Percentiles rank a stretch among this genome's conserved stretches.
phyloP scores from a whole-genome alignment of 1,140 invertebrate species.

The Plectrocnemia conspersa region DNA sequence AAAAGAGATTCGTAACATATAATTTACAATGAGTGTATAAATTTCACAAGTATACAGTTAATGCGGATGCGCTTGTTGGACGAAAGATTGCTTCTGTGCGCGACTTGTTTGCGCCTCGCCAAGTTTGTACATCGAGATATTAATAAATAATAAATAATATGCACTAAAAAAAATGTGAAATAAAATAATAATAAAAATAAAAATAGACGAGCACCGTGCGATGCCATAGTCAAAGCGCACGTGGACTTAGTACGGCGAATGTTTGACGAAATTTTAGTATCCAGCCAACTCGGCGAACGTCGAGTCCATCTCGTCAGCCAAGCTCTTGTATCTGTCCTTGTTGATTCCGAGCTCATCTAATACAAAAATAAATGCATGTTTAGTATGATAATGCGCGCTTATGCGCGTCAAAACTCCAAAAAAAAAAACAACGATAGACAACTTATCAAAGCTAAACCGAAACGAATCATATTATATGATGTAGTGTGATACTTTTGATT shows the following conservation, averaged over 20 bases:
- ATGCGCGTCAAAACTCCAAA: too few species aligned
- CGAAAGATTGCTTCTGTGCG: too few species aligned
- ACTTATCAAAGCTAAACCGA: too few species aligned
- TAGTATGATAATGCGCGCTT: too few species aligned
- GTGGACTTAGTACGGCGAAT: conserved; percentile 5
- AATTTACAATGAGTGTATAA: too few species aligned
- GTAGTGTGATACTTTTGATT: too few species aligned
- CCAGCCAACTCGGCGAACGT: conserved; percentile 94
- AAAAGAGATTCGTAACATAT: too few species aligned
- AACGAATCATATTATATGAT: too few species aligned
- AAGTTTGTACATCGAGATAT: conserved; percentile 12
- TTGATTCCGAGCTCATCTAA: conserved; percentile 97
- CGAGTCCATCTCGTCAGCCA: conserved; percentile 94
- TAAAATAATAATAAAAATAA: not conserved
- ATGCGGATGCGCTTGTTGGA: too few species aligned
- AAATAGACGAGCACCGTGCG: not conserved
- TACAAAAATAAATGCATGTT: too few species aligned
- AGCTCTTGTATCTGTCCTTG: conserved; percentile 97
- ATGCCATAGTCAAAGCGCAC: not conserved
- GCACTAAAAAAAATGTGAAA: not conserved
- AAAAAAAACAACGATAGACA: too few species aligned
- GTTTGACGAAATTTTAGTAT: conserved; percentile 57
- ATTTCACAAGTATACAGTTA: too few species aligned
- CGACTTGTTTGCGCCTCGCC: not conserved
- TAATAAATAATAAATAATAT: not conserved